Evolutionary conservation across 2,888 invertebrate species (phyloP), one percentile per base, ranked within the genome.

Genomic region (Leptothorax acervorum): DNA sequence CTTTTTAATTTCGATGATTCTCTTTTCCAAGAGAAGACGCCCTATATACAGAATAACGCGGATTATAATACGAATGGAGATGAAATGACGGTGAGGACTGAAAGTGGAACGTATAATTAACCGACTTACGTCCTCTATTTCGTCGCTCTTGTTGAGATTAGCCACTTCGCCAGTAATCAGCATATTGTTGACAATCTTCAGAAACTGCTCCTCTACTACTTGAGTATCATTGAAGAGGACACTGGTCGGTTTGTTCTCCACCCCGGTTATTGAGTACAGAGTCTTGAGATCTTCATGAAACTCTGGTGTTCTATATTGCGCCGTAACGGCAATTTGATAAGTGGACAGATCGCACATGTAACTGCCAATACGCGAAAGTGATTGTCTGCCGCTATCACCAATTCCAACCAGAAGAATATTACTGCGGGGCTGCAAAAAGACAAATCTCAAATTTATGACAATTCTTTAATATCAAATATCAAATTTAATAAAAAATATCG

Each of bases 211-310:
- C 87, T 98, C 98, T 0, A 96, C 97, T 35, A 98, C 97, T 94
- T 98, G 98, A 2, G 97, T 98, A 94, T 98, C 98, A 93, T 97
- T 97, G 95, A 99, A 98, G 85, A 98, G 96, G 95, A 99, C 98
- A 12, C 97, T 96, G 0, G 97, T 97, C 48, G 96, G 95, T 93
- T 97, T 97, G 76, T 96, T 96, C 87, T 97, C 97, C 11, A 98
- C 97, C 0, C 98, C 98, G 9, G 97, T 96, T 51, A 95, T 93
- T 48, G 95, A 96, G 93, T 98, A 98, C 0, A 99, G 95, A 0
- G 94, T 92, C 95, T 98, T 98, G 78, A 99, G 93, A 93, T 99
- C 98, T 92, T 98, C 98, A 31, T 96, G 96, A 93, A 98, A 98
- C 92, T 98, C 98, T 48, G 95, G 95, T 3, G 97, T 95, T 83